These are phyloP conservation scores for Stegana nigrithorax DNA, from an alignment of 2,888 invertebrate genomes.

Conservation along the genomic window DNA sequence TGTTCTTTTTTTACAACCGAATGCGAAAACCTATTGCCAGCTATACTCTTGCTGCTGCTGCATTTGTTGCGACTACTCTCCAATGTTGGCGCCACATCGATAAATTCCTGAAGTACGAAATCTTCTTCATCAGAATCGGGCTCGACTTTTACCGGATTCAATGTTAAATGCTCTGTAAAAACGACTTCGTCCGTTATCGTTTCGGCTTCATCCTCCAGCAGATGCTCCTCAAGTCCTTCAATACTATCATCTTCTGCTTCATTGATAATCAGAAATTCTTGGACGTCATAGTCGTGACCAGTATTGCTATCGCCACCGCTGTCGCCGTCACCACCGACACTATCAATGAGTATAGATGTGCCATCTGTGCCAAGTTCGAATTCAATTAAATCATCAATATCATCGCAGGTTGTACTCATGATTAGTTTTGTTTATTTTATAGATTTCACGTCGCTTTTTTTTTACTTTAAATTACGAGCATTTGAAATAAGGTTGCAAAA, in stretches of 20 bases:
- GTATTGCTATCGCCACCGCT: conserved; percentile 25
- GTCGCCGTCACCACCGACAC: conserved; percentile 18
- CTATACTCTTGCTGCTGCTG: background rate
- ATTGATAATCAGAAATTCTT: conserved; percentile 36
- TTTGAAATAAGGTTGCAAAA: conserved; percentile 6
- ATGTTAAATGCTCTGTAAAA: conserved; percentile 5
- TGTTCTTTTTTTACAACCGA: too few relatives aligned
- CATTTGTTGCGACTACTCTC: background rate
- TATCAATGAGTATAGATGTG: conserved; percentile 33
- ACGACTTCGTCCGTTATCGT: conserved; percentile 8
- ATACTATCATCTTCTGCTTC: conserved; percentile 23
- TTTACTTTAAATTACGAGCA: background rate
- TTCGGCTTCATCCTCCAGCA: conserved; percentile 17
- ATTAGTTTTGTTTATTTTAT: background rate
- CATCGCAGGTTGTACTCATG: conserved; percentile 30
- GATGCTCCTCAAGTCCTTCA: conserved; percentile 29
- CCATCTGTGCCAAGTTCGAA: conserved; percentile 43
- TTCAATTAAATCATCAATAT: conserved; percentile 58
- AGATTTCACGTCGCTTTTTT: background rate
- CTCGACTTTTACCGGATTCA: background rate
- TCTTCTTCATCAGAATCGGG: background rate
- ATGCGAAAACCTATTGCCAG: too few relatives aligned
- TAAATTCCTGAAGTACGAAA: background rate
- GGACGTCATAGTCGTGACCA: conserved; percentile 18
- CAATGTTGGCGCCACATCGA: background rate